These are phyloP conservation scores for Charanyca ferruginea DNA, from an alignment of 2,888 invertebrate species.

Conservation along the genomic window DNA sequence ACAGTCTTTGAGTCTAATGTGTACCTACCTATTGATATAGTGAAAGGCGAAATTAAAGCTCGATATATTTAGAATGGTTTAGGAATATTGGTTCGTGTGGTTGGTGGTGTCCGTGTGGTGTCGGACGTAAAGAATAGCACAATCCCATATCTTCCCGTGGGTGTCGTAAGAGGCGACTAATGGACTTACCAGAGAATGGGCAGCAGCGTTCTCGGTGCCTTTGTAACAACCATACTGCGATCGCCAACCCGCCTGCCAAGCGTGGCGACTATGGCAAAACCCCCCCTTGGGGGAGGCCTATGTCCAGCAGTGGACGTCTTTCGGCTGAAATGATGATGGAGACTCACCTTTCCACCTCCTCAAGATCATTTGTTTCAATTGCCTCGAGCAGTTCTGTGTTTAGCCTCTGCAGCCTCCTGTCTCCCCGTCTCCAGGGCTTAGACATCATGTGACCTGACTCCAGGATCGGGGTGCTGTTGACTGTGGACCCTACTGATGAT, in stretches of 20 bases:
- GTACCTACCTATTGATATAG: background rate
- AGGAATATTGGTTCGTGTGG: background rate
- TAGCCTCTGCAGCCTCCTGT: constrained; percentile 82
- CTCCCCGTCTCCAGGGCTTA: constrained; percentile 81
- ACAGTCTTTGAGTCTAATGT: constrained; percentile 24
- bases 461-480: constrained; percentile 76
- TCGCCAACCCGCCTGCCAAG: too few relatives aligned
- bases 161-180: too few relatives aligned
- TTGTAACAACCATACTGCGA: too few relatives aligned
- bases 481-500: constrained; percentile 77
- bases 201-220: too few relatives aligned
- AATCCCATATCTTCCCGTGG: too few relatives aligned
- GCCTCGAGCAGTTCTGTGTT: constrained; percentile 89
- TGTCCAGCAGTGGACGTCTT: too few relatives aligned
- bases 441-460: constrained; percentile 56
- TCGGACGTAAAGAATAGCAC: too few relatives aligned
- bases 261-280: too few relatives aligned
- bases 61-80: background rate
- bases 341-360: constrained; percentile 82
- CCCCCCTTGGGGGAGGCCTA: too few relatives aligned
- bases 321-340: too few relatives aligned
- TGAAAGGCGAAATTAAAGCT: constrained; percentile 1
- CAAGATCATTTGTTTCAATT: constrained; percentile 78
- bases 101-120: too few relatives aligned
- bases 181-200: too few relatives aligned